phyloP scores from a whole-genome alignment of 2,113 vertebrate species.

The Tetrax tetrax region DNA sequence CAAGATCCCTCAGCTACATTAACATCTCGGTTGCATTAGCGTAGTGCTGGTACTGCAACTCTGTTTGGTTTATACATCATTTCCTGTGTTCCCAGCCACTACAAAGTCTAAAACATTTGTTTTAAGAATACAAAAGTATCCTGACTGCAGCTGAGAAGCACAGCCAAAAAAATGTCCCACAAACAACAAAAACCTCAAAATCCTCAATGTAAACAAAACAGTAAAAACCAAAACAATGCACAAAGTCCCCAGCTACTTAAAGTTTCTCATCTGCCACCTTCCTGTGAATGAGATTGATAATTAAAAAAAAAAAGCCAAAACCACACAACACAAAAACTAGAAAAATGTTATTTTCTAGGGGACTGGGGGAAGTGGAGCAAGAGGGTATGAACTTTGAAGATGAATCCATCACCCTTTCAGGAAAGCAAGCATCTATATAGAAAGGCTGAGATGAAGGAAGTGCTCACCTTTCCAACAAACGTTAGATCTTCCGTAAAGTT shows the following conservation, averaged over 20 bases:
- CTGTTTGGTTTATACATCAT: background rate
- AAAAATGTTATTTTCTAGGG: background rate
- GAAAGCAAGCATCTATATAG: background rate
- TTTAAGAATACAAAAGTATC: background rate
- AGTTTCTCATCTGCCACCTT: background rate
- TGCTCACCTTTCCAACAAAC: constrained; percentile 74
- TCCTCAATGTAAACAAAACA: background rate
- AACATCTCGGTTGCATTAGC: fast-evolving
- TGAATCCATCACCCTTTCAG: background rate
- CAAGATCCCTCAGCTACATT: background rate
- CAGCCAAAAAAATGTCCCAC: background rate
- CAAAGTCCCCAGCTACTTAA: background rate
- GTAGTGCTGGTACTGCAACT: background rate
- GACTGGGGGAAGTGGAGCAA: fast-evolving
- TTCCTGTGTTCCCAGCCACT: background rate
- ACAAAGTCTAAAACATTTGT: background rate
- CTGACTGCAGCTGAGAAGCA: background rate
- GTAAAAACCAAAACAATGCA: background rate
- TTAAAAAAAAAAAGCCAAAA: fast-evolving
- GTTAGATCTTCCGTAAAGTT: constrained; percentile 72
- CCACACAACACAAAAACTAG: too few relatives aligned
- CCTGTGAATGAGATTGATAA: background rate
- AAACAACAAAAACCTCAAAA: background rate
- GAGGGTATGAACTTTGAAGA: background rate
- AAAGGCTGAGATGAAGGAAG: background rate